These are phyloP conservation scores for Drosophila cognata DNA, from an alignment of 2,888 invertebrate species.

Conservation along the genomic window DNA sequence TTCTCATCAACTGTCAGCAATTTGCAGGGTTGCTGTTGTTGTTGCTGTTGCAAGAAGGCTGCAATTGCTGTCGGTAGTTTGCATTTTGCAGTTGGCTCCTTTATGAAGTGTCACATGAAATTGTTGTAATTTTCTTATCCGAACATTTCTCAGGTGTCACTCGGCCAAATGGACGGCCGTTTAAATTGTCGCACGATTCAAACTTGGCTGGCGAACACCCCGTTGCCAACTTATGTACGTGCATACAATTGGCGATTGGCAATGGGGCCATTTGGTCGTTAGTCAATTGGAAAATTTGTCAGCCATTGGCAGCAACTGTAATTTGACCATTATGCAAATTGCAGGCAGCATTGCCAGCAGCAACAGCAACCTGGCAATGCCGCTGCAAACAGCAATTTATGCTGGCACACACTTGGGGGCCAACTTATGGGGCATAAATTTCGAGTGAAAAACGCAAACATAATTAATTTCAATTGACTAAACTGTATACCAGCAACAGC, in stretches of 20 bases:
- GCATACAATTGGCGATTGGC: conserved; percentile 14
- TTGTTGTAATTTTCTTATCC: conserved; percentile 79
- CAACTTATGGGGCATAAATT: conserved; percentile 77
- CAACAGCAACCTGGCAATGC: conserved; percentile 12
- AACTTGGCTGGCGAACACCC: conserved; percentile 7
- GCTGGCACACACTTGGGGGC: conserved; percentile 75
- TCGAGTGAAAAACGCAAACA: conserved; percentile 55
- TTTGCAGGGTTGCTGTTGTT: conserved; percentile 30
- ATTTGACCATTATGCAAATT: conserved; percentile 77
- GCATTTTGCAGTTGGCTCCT: conserved; percentile 16
- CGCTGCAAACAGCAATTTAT: conserved; percentile 58
- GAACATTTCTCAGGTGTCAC: conserved; percentile 38
- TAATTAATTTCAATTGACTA: conserved; percentile 77
- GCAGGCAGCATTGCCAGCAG: conserved; percentile 34
- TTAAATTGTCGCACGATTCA: conserved; percentile 64
- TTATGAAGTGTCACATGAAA: conserved; percentile 78
- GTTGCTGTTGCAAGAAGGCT: background rate
- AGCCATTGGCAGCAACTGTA: conserved; percentile 65
- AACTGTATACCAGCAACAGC: conserved; percentile 23
- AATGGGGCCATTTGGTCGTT: conserved; percentile 22
- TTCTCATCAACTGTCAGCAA: conserved; percentile 43
- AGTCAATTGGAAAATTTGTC: conserved; percentile 72
- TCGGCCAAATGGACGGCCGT: conserved; percentile 53
- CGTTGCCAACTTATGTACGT: background rate
- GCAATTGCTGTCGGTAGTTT: conserved; percentile 10